Evolutionary conservation across 2,888 invertebrate genomes (phyloP), one percentile per base, ranked within the genome.

Genomic region (Meghimatium bilineatum): DNA sequence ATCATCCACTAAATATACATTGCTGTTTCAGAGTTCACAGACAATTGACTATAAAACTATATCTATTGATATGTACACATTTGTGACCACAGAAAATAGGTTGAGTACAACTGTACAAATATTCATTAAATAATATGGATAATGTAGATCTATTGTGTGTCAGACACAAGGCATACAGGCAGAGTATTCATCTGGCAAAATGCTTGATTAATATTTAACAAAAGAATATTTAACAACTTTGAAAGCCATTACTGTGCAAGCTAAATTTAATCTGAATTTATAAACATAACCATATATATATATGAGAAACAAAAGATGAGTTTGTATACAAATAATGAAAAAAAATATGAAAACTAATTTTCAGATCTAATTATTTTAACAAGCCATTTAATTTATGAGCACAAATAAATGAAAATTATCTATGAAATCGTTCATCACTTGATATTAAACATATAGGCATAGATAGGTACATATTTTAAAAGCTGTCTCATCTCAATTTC

Each of bases 101-200:
- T 10, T 32, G 66, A 32, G 17, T 63, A 26, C 1, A 67, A 71
- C 71, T 71, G 38, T 71, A 36, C 38, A 36, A 38, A 36, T 36
- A 36, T 23, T 20, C 6, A 71, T 71, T 23, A 29, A 38, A 71
- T 26, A 71, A 38, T 3, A 71, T 38, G n/a, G 6, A 71, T 38
- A 71, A 23, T 71, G 71, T 71, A 23, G 36, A 71, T 71, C 38
- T 6, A 17, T 38, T 71, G 36, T 71, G 14, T 66, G 23, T 38
- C 38, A 5, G 38, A 38, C 38, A 71, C 23, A 36, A 71, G 71
- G 38, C 71, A 71, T 71, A 38, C 71, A 38, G 71, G 71, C 71
- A 38, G 71, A 71, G 71, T 38, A 71, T 71, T 71, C n/a, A 38
- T 71, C 71, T 38, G 20, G 71, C 38, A 71, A 71, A 71, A 71